Conservation (phyloP, 2,113 vertebrate genomes). For the Oreochromis tanganicae region DNA sequence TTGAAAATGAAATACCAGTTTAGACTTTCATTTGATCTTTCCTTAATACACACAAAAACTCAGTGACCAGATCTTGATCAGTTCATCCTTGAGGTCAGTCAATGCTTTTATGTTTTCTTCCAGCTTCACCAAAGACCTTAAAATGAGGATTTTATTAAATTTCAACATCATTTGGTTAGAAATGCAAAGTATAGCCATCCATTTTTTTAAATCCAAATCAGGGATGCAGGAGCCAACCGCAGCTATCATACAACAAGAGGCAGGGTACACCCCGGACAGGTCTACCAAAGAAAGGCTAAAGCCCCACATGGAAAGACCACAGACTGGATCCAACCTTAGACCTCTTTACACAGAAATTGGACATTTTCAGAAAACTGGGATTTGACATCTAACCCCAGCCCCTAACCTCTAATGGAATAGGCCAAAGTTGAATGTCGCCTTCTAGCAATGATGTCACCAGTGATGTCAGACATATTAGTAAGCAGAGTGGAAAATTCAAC, state of each 20-base stretch:
- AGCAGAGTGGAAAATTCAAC: neutral
- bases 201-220: neutral
- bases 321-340: no score
- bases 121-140: fast-evolving
- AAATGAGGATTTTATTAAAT: neutral
- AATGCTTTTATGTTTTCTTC: neutral
- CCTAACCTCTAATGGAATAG: neutral
- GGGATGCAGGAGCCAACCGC: neutral
- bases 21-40: neutral
- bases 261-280: fast-evolving
- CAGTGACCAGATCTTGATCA: neutral
- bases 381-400: fast-evolving
- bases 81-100: neutral
- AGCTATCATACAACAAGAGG: neutral
- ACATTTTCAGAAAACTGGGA: neutral
- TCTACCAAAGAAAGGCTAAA: neutral
- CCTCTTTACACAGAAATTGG: neutral
- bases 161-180: neutral
- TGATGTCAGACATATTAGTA: neutral
- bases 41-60: neutral
- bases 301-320: neutral
- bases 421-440: neutral
- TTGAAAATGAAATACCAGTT: neutral
- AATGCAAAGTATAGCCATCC: neutral
- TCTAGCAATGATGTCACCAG: neutral